phyloP scores from a whole-genome alignment of 2,888 invertebrate species.

The Drosophila helvetica region DNA sequence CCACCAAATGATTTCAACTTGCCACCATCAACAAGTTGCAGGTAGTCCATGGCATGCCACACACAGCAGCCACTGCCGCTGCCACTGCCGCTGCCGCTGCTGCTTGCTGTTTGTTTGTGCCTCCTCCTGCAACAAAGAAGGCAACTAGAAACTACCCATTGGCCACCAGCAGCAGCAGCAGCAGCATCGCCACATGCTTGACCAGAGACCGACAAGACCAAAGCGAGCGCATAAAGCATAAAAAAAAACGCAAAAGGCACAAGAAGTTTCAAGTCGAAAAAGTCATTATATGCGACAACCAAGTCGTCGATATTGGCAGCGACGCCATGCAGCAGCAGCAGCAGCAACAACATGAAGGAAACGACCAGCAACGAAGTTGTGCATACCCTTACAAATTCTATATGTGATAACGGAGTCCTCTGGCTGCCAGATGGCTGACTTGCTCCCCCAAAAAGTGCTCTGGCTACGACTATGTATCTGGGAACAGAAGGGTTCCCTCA shows the following conservation, averaged over 20 bases:
- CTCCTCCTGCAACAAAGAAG: constrained; percentile 52
- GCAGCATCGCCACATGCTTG: constrained; percentile 66
- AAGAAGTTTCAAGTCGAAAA: constrained; percentile 68
- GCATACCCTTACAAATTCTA: neutral
- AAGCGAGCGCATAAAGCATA: constrained; percentile 81
- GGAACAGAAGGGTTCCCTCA: neutral
- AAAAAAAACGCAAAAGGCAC: constrained; percentile 73
- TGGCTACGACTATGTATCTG: neutral
- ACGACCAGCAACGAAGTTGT: neutral
- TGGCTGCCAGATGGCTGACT: too few relatives aligned
- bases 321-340: constrained; percentile 11
- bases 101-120: neutral
- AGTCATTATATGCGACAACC: constrained; percentile 73
- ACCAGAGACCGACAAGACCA: constrained; percentile 63
- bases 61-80: constrained; percentile 62
- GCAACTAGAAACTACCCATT: constrained; percentile 45
- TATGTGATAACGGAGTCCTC: too few relatives aligned
- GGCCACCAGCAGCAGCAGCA: constrained; percentile 49
- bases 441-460: neutral
- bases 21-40: constrained; percentile 60
- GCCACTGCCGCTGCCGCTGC: constrained; percentile 45
- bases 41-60: constrained; percentile 66
- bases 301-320: constrained; percentile 42
- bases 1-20: constrained; percentile 76
- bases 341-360: constrained; percentile 31